Percentiles rank a stretch among this genome's conserved stretches.
These are phyloP conservation scores for Ispidina lecontei DNA, from an alignment of 2,797 vertebrate species.

Conservation along the genomic window DNA sequence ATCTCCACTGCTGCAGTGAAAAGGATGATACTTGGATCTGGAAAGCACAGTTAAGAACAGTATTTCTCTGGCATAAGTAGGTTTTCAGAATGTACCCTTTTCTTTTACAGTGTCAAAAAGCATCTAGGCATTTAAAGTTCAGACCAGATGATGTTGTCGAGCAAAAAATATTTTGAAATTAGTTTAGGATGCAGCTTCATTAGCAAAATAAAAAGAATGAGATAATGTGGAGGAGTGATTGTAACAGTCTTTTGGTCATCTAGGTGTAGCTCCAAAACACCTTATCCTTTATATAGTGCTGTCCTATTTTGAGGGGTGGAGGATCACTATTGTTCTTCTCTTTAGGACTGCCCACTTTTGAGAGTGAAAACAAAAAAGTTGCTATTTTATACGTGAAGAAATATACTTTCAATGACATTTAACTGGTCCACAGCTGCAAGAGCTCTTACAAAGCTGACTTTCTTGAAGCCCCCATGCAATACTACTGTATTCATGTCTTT, in stretches of 20 bases:
- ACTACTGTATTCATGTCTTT: not conserved
- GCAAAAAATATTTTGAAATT: not conserved
- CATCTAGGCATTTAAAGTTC: not conserved
- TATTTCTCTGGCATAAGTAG: not conserved
- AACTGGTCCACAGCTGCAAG: not conserved
- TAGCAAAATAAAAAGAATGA: not conserved
- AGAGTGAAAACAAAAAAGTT: not conserved
- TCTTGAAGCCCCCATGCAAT: rapidly evolving
- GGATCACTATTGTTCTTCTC: not conserved
- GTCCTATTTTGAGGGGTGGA: not conserved
- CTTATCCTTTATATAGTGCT: not conserved
- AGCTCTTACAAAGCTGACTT: not conserved
- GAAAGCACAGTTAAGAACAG: not conserved
- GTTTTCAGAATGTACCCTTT: not conserved
- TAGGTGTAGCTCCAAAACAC: not conserved
- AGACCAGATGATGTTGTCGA: not conserved
- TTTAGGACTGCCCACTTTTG: slow-evolving; percentile 2
- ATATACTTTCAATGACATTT: not conserved
- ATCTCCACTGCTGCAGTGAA: not conserved
- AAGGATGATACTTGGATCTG: not conserved
- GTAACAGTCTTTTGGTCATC: not conserved
- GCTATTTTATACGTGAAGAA: not conserved
- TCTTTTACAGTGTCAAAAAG: not conserved
- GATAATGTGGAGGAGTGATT: not conserved
- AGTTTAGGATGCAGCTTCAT: not conserved